Conservation (phyloP, 2,113 vertebrate genomes). For the Butorides virescens region DNA sequence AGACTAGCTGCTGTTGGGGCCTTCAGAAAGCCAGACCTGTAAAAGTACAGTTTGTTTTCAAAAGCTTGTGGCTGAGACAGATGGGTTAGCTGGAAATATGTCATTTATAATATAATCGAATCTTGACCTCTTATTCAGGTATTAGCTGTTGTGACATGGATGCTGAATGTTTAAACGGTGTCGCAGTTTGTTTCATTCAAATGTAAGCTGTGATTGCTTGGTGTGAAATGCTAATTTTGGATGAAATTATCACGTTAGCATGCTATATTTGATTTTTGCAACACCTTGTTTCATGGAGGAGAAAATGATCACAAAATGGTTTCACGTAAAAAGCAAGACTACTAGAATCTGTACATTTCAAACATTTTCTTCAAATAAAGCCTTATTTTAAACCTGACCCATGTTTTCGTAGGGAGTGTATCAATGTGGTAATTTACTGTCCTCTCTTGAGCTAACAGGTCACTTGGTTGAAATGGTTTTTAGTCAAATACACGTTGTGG, state of each 20-base stretch:
- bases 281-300: not conserved
- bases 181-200: not conserved
- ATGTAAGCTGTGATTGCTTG: not conserved
- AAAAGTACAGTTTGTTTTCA: slow-evolving; percentile 1
- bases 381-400: not conserved
- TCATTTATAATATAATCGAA: not conserved
- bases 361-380: not conserved
- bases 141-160: not conserved
- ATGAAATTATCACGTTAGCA: not conserved
- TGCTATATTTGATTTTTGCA: not conserved
- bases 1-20: not conserved
- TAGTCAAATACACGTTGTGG: not conserved
- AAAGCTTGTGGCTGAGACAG: not conserved
- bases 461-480: not conserved
- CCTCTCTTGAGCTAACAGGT: not conserved
- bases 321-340: not conserved
- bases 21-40: not conserved
- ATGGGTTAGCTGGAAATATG: not conserved
- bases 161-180: not conserved
- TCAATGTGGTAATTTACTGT: not conserved
- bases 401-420: not conserved
- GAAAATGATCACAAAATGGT: not conserved
- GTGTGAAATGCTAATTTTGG: not conserved
- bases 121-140: not conserved
- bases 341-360: not conserved